phyloP scores from a whole-genome alignment of 2,797 vertebrate genomes.

The Sebastes reedi region DNA sequence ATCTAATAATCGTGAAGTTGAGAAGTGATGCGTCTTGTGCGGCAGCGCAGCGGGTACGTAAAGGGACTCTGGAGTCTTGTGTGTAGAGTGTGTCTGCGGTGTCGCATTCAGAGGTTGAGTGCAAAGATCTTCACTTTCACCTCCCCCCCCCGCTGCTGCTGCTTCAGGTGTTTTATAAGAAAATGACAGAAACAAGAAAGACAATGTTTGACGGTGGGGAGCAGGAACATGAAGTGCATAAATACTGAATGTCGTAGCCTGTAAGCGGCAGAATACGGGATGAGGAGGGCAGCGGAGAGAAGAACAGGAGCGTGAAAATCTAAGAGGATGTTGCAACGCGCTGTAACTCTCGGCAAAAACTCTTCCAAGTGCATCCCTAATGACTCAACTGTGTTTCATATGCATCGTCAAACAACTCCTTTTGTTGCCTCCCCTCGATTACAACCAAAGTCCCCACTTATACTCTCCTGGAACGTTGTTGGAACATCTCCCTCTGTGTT shows the following conservation, averaged over 20 bases:
- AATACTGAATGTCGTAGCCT: slow-evolving; percentile 33
- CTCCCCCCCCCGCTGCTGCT: neutral
- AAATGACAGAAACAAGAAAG: slow-evolving; percentile 5
- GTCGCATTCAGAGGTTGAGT: neutral
- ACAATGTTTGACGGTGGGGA: neutral
- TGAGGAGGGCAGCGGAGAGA: slow-evolving; percentile 5
- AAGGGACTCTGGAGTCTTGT: neutral
- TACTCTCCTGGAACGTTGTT: neutral
- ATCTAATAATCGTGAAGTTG: slow-evolving; percentile 32
- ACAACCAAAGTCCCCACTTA: slow-evolving; percentile 7
- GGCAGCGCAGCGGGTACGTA: neutral
- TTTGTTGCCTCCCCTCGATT: neutral
- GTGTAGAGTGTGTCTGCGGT: neutral
- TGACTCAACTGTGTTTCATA: slow-evolving; percentile 21
- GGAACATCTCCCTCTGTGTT: neutral
- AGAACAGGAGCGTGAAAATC: slow-evolving; percentile 39
- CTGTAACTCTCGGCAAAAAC: slow-evolving; percentile 47
- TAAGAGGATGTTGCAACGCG: slow-evolving; percentile 62
- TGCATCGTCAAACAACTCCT: slow-evolving; percentile 19
- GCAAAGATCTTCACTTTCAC: neutral
- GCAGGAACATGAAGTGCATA: slow-evolving; percentile 23
- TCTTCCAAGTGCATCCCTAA: slow-evolving; percentile 18
- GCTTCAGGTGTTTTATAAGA: slow-evolving; percentile 25
- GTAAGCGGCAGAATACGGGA: slow-evolving; percentile 15
- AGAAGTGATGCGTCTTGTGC: neutral